These are phyloP conservation scores for Lithophane leautieri DNA, from an alignment of 2,888 invertebrate species.

Conservation along the genomic window DNA sequence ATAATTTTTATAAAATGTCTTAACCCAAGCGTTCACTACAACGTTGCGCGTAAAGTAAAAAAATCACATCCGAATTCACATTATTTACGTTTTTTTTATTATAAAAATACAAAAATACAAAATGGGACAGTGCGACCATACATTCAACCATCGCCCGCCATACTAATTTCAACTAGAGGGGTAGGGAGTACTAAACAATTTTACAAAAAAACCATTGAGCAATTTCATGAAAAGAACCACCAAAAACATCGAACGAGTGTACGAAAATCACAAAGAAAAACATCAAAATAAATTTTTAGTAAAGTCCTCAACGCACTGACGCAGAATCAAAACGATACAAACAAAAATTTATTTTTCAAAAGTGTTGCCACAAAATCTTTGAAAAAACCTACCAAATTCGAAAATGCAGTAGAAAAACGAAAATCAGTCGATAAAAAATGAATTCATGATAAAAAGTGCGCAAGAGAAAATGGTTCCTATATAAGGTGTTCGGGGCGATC, in stretches of 20 bases:
- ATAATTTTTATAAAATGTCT: conserved; percentile 63
- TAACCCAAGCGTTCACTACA: conserved; percentile 78
- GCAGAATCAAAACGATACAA: conserved; percentile 72
- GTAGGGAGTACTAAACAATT: conserved; percentile 85
- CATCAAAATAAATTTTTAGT: conserved; percentile 68
- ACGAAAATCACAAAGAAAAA: conserved; percentile 71
- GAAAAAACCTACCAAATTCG: conserved; percentile 65
- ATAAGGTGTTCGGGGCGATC: conserved; percentile 75
- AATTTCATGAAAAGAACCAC: conserved; percentile 84
- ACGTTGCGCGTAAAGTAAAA: conserved; percentile 87
- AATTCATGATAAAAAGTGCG: conserved; percentile 71
- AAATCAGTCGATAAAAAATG: conserved; percentile 67
- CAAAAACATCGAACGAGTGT: conserved; percentile 76
- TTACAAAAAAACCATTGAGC: conserved; percentile 85
- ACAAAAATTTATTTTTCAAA: conserved; percentile 69
- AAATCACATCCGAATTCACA: conserved; percentile 87
- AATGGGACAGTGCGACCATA: conserved; percentile 89
- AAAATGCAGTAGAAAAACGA: conserved; percentile 68
- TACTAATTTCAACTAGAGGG: conserved; percentile 79
- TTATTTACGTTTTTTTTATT: conserved; percentile 87
- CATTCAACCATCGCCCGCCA: conserved; percentile 84
- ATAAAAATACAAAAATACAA: conserved; percentile 91
- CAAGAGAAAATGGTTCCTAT: conserved; percentile 72
- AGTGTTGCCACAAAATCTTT: conserved; percentile 77
- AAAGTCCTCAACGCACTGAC: conserved; percentile 69